phyloP scores from a whole-genome alignment of 2,113 vertebrate genomes.

The Pogonocichla stellata region DNA sequence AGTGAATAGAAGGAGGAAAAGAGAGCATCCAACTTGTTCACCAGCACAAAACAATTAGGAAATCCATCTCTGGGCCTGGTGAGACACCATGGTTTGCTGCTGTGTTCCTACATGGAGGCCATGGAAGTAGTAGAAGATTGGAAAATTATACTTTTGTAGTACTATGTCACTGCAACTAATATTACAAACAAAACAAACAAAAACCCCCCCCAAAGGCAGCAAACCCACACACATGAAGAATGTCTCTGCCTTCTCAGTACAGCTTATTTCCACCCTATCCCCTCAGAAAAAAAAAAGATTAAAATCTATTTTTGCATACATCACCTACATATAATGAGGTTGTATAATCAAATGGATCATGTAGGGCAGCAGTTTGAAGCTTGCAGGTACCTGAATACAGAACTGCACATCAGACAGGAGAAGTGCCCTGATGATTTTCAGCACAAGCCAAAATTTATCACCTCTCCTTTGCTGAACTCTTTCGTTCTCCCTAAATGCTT shows the following conservation, averaged over 20 bases:
- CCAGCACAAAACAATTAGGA: not conserved
- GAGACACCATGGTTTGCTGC: not conserved
- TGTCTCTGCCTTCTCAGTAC: fast-evolving
- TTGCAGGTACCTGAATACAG: not conserved
- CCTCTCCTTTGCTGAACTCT: not conserved
- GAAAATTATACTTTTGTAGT: not conserved
- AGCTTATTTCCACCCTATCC: not conserved
- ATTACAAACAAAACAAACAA: not conserved
- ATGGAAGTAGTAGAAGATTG: not conserved
- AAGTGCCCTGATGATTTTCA: not conserved
- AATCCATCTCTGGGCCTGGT: not conserved
- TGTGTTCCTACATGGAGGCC: not conserved
- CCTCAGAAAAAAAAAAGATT: not conserved
- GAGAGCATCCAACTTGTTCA: not conserved
- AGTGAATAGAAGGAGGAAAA: not conserved
- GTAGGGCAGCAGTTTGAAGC: not conserved
- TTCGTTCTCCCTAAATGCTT: not conserved
- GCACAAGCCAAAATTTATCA: not conserved
- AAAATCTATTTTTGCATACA: not conserved
- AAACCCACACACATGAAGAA: not conserved
- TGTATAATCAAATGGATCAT: not conserved
- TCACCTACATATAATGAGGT: not conserved
- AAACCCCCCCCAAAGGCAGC: not conserved
- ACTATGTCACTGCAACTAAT: not conserved
- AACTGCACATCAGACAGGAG: not conserved